Conservation (phyloP, 2,888 invertebrate species). For the Nomada hirtipes region DNA sequence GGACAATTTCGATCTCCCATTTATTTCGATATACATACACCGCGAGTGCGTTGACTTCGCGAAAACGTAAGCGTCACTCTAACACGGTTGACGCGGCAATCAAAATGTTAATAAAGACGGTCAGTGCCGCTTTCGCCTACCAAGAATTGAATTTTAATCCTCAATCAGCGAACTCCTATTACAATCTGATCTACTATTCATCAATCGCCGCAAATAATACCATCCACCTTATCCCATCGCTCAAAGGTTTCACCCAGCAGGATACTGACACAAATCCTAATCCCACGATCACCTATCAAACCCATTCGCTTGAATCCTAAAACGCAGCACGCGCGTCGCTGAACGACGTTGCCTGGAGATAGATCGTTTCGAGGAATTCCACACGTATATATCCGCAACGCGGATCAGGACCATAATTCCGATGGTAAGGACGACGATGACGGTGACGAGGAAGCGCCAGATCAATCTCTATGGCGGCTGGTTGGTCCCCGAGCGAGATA, state of each 20-base stretch:
- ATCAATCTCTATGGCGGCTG: conserved; percentile 45
- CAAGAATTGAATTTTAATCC: no score
- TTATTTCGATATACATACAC: no score
- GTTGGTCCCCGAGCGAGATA: conserved; percentile 42
- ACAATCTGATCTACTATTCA: background rate
- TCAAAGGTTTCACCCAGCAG: background rate
- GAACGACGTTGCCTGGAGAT: background rate
- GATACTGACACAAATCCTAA: background rate
- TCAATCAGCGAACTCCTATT: background rate
- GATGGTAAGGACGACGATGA: conserved; percentile 40
- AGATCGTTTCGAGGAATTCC: conserved; percentile 31
- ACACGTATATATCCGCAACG: conserved; percentile 7
- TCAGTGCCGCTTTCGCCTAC: no score
- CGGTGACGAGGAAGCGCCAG: conserved; percentile 55
- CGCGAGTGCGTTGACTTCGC: no score
- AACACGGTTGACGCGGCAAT: no score
- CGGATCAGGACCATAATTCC: conserved; percentile 36
- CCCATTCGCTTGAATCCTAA: background rate
- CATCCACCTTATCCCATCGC: background rate
- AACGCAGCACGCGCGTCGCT: conserved; percentile 7
- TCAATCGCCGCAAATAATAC: background rate
- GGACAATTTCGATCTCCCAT: no score
- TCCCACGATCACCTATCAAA: background rate
- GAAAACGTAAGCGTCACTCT: no score
- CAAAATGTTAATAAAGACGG: no score